Conservation (phyloP, 2,888 invertebrate genomes). For the Nysson spinosus region DNA sequence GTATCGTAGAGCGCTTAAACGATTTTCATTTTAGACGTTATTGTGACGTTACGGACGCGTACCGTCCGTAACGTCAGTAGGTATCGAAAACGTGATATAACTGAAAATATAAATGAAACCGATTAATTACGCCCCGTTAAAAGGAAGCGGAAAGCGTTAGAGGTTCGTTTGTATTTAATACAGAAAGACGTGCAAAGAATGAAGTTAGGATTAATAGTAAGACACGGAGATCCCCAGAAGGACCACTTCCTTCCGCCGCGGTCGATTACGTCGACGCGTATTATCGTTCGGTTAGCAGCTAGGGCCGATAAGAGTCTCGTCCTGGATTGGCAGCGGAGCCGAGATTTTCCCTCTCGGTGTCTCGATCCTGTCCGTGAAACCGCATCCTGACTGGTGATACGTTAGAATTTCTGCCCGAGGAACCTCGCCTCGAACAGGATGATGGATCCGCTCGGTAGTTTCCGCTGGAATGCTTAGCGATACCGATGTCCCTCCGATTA, state of each 20-base stretch:
- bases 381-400: slow-evolving; percentile 47
- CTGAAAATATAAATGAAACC: too few species aligned
- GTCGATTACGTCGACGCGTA: slow-evolving; percentile 1
- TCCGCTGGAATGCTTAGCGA: slow-evolving; percentile 46
- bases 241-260: slow-evolving; percentile 50
- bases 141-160: too few species aligned
- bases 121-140: too few species aligned
- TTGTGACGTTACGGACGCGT: too few species aligned
- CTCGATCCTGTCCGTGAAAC: slow-evolving; percentile 37
- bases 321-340: slow-evolving; percentile 22
- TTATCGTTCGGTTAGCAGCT: slow-evolving; percentile 17
- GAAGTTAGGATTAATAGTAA: neutral
- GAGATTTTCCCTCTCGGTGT: slow-evolving; percentile 21
- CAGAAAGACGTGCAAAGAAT: too few species aligned
- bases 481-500: slow-evolving; percentile 40
- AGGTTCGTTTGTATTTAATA: too few species aligned
- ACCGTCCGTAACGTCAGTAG: too few species aligned
- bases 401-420: slow-evolving; percentile 10
- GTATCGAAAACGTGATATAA: too few species aligned
- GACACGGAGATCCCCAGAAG: neutral
- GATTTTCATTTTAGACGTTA: too few species aligned
- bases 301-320: slow-evolving; percentile 19
- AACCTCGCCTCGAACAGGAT: slow-evolving; percentile 31
- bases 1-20: too few species aligned
- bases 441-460: slow-evolving; percentile 49